Percentiles rank a stretch among this genome's conserved stretches.
These are phyloP conservation scores for Colaptes auratus DNA, from an alignment of 2,113 vertebrate species.

Conservation along the genomic window DNA sequence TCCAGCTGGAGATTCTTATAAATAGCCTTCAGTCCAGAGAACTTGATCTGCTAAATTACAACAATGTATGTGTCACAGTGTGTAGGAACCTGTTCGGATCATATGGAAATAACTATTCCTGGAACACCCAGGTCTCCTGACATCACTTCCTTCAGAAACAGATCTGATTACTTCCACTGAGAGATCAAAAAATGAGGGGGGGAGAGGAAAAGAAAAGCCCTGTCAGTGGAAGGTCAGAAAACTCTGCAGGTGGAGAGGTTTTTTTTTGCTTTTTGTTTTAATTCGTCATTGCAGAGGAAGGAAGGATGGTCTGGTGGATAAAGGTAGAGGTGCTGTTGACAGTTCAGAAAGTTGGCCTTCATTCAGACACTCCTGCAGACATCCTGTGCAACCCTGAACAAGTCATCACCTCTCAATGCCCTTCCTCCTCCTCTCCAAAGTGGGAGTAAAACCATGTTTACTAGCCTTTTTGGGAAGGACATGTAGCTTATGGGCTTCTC, in stretches of 20 bases:
- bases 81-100: constrained; percentile 32
- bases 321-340: constrained; percentile 35
- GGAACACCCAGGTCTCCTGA: constrained; percentile 55
- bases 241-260: constrained; percentile 7
- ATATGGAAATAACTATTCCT: constrained; percentile 58
- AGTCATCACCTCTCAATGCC: constrained; percentile 34
- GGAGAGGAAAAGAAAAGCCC: neutral
- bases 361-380: constrained; percentile 21
- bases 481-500: neutral
- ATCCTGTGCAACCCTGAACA: constrained; percentile 49
- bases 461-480: neutral
- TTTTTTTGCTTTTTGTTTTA: neutral
- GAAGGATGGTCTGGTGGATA: constrained; percentile 55
- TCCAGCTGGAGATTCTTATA: constrained; percentile 31
- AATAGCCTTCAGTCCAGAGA: neutral
- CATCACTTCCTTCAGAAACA: constrained; percentile 61
- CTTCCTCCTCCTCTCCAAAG: constrained; percentile 17
- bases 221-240: constrained; percentile 40
- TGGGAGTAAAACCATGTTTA: neutral
- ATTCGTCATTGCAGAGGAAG: constrained; percentile 27
- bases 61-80: constrained; percentile 4
- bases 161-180: constrained; percentile 20
- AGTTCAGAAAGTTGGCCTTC: neutral
- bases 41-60: constrained; percentile 34
- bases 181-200: neutral